Evolutionary conservation across 2,888 invertebrate species (phyloP), one percentile per base, ranked within the genome.

Genomic region (Gryllus longicercus): DNA sequence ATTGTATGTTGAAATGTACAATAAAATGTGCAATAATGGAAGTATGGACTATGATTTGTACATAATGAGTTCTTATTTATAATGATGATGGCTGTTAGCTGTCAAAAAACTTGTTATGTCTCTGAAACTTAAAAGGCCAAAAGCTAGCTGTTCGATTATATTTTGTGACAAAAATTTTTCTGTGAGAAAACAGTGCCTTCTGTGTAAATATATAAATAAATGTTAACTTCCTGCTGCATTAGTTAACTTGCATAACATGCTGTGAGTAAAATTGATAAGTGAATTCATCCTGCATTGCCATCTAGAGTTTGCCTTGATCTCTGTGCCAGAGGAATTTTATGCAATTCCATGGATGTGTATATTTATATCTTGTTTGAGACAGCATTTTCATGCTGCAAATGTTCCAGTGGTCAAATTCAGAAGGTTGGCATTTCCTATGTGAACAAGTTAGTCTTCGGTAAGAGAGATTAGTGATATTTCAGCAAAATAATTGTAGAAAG

Each of bases 131-230:
- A 63, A 63, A 21, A 63, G 63, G 63, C 63, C 63, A 63, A 63
- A 63, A 18, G 63, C 63, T 63, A 63, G n/a, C n/a, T 63, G 63
- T 63, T 63, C 63, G n/a, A 63, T 63, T 63, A 63, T 63, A 63
- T 63, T 50, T 75, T 79, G 63, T 79, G 76, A 79, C 79, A 79
- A 79, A 75, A 79, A 76, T 76, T 79, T 75, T 79, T 76, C 79
- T 79, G 79, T 79, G 79, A 79, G 76, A 63, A 76, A 79, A 79
- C 79, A 79, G 79, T 79, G 79, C 79, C 79, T 79, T 79, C 50
- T 79, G 79, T 79, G 76, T 75, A 79, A 79, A 79, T 50, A 38
- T 75, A 79, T 75, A 79, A 14, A 63, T 63, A 18, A 63, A 63
- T 63, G 63, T 63, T 63, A 63, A 63, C 63, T 63, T 63, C 63